Base-by-base conservation (phyloP, 92 coral and sea anemone species). In the Heteractis magnifica region DNA sequence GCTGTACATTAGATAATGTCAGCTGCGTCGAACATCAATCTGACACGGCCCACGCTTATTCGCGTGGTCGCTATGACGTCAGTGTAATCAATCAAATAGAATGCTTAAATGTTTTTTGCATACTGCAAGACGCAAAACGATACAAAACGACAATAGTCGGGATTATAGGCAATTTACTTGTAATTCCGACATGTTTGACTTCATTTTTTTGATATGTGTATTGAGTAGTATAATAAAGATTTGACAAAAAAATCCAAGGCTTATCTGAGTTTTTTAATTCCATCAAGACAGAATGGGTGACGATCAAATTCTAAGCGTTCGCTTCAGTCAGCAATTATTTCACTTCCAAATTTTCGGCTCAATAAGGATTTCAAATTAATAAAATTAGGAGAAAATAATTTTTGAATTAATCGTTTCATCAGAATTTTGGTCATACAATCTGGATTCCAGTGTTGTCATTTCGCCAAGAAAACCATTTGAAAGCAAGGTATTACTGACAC, bases 1-100 rank as follows among this genome's bases (percentile, higher is more conserved):
- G 18, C 14, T 26, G 50, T n/a, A 68, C 49, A 68, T 6, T 20
- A 68, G 73, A 21, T 68, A 68, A 26, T 68, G 73, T 68, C 73
- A 68, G 50, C 73, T 68, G 73, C 49, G 2, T 20, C 48, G 10
- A 4, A 18, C 64, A 64, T 18, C 71, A 64, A 64, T 18, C 23
- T 64, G 71, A 64, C 71, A 64, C 51, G 70, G 19, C 84, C 84
- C 84, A 71, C 84, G 84, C 84, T 56, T 49, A 77, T 64, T 51
- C 73, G 84, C 84, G 84, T 81, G 84, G 77, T 70, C 26, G 44
- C 19, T 41, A 48, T 81, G 84, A 81, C 84, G 84, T 81, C 65
- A 51, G n/a, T n/a, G 48, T 49, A 51, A 51, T 81, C 73, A 13
- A 81, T 81, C 84, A 81, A 81, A 65, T 78, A 23, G 21, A 62